phyloP scores from a whole-genome alignment of 1,140 invertebrate genomes.

The Apis dorsata region DNA sequence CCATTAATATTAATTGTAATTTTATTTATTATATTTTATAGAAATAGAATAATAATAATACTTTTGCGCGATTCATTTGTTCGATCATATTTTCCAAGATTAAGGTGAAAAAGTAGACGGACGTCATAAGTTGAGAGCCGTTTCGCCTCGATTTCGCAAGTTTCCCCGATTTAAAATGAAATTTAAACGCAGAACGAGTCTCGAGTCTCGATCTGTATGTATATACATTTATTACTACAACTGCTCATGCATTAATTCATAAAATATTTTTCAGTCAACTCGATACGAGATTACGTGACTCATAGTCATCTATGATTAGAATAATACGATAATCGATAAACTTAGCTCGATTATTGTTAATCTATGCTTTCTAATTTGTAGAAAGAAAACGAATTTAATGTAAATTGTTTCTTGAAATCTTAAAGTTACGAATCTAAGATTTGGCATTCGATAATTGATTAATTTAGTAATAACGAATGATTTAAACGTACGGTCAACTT shows the following conservation, averaged over 20 bases:
- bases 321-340: slow-evolving; percentile 18
- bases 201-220: slow-evolving; percentile 2
- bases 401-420: too few species aligned
- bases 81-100: neutral
- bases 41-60: too few species aligned
- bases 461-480: too few species aligned
- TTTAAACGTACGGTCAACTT: too few species aligned
- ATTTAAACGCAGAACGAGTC: slow-evolving; percentile 19
- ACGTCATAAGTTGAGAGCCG: neutral
- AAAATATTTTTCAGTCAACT: slow-evolving; percentile 43
- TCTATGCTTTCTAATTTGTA: too few species aligned
- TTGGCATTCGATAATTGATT: too few species aligned
- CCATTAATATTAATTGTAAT: too few species aligned
- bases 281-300: slow-evolving; percentile 16
- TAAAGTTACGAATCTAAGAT: too few species aligned
- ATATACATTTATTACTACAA: slow-evolving; percentile 26
- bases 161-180: slow-evolving; percentile 46
- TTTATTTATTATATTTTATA: too few species aligned
- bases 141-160: slow-evolving; percentile 35
- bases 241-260: slow-evolving; percentile 42
- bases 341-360: neutral
- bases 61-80: neutral
- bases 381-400: too few species aligned
- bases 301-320: slow-evolving; percentile 31
- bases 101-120: neutral